Conservation (phyloP, 2,797 vertebrate genomes). For the Gymnoscopelus microlampas region DNA sequence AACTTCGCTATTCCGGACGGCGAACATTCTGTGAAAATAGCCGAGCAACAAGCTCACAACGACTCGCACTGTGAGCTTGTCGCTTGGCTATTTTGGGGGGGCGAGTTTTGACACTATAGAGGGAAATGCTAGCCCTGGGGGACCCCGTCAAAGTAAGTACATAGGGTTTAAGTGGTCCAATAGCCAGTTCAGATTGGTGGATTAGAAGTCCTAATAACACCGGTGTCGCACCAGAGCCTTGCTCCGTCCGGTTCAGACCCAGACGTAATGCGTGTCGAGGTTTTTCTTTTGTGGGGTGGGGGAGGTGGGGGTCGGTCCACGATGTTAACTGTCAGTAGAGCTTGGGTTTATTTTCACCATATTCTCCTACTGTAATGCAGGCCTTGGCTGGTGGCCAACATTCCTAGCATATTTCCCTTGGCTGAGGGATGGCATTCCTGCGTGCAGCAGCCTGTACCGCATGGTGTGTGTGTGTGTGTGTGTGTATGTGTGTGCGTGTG, state of each 20-base stretch:
- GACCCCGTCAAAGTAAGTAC: too few species aligned
- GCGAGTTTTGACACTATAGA: too few species aligned
- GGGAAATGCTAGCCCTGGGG: too few species aligned
- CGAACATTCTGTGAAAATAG: too few species aligned
- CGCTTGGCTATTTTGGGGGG: too few species aligned
- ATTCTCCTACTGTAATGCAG: slow-evolving; percentile 58
- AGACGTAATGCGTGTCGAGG: neutral
- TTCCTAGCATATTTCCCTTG: slow-evolving; percentile 55
- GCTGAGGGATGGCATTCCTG: slow-evolving; percentile 57
- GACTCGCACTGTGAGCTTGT: too few species aligned
- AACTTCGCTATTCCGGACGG: too few species aligned
- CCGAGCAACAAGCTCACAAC: too few species aligned
- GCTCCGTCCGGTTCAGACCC: neutral
- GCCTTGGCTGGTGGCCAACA: slow-evolving; percentile 60
- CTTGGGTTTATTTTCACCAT: slow-evolving; percentile 51
- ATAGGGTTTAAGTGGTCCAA: neutral
- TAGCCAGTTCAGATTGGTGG: neutral
- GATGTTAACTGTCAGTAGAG: slow-evolving; percentile 17
- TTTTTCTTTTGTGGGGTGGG: neutral
- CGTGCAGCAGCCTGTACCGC: slow-evolving; percentile 39
- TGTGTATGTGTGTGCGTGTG: neutral
- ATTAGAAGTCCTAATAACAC: too few species aligned
- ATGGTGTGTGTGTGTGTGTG: neutral
- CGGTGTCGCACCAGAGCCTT: too few species aligned
- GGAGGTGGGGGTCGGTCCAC: slow-evolving; percentile 1